Evolutionary conservation across 1,140 invertebrate genomes (phyloP), one percentile per base, ranked within the genome.

Genomic region (Gonioctena quinquepunctata): DNA sequence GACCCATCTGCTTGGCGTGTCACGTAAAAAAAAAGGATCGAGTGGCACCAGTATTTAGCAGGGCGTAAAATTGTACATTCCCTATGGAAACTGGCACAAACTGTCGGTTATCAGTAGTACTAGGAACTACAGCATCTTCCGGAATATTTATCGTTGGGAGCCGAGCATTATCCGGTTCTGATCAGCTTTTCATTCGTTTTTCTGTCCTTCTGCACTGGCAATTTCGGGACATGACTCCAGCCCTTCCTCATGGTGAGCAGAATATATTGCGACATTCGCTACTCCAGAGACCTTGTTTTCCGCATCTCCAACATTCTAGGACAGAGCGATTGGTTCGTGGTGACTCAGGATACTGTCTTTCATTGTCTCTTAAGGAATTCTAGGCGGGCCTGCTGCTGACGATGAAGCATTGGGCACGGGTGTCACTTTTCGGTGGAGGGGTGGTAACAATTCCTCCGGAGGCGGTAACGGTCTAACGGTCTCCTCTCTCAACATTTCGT

Each of bases 1-100:
- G n/a, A n/a, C n/a, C n/a, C n/a, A n/a, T n/a, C n/a, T n/a, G n/a
- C n/a, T n/a, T n/a, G n/a, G n/a, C n/a, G n/a, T n/a, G n/a, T n/a
- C n/a, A n/a, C n/a, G n/a, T 42, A 42, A 6, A 7, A 42, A n/a
- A n/a, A 56, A 19, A 56, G 11, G 54, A 56, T 2, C 2, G 16
- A 19, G 54, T 22, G 22, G 68, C 42, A 19, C 61, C 68, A 21
- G 60, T 69, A 42, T 69, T 60, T 3, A 69, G 5, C 25, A 69
- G 23, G 16, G 49, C 59, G 1, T 13, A 56, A 23, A 21, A 56
- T 16, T 52, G 16, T 56, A n/a, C 16, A 21, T n/a, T n/a, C n/a
- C n/a, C n/a, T n/a, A n/a, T n/a, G n/a, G n/a, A n/a, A n/a, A n/a
- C n/a, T n/a, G n/a, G n/a, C n/a, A n/a, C n/a, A n/a, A n/a, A n/a